Conservation (phyloP, 2,888 invertebrate genomes). For the Diarsia dahlii region DNA sequence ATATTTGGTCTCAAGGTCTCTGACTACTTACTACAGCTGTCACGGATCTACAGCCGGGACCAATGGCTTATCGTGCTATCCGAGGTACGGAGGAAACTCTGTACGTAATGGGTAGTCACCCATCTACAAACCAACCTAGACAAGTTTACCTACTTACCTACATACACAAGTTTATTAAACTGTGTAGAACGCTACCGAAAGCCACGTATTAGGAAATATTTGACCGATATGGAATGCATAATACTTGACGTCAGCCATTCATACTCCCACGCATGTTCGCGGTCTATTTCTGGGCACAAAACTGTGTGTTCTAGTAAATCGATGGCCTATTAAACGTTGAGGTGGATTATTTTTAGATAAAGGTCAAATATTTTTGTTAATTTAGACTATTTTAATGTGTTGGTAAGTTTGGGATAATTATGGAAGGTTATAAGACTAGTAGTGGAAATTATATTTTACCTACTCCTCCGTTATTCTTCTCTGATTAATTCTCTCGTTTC, state of each 20-base stretch:
- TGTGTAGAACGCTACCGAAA: background rate
- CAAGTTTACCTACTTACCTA: background rate
- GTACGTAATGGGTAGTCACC: no score
- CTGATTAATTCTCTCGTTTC: no score
- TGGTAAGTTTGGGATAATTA: background rate
- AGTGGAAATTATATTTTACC: no score
- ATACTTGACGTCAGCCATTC: conserved; percentile 45
- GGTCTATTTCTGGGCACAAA: conserved; percentile 35
- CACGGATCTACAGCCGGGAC: no score
- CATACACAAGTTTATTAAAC: background rate
- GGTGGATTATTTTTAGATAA: background rate
- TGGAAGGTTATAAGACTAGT: no score
- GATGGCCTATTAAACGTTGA: background rate
- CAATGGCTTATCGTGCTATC: no score
- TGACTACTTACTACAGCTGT: no score
- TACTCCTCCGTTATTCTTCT: no score
- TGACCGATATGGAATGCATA: conserved; percentile 41
- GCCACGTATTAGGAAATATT: conserved; percentile 21
- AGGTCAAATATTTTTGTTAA: background rate
- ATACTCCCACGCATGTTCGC: conserved; percentile 35
- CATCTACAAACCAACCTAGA: no score
- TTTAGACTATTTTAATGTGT: background rate
- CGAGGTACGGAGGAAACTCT: no score
- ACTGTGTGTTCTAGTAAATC: conserved; percentile 11
- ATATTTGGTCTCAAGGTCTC: no score